These are phyloP conservation scores for Drosophila percnosoma DNA, from an alignment of 2,888 invertebrate genomes.

Conservation along the genomic window DNA sequence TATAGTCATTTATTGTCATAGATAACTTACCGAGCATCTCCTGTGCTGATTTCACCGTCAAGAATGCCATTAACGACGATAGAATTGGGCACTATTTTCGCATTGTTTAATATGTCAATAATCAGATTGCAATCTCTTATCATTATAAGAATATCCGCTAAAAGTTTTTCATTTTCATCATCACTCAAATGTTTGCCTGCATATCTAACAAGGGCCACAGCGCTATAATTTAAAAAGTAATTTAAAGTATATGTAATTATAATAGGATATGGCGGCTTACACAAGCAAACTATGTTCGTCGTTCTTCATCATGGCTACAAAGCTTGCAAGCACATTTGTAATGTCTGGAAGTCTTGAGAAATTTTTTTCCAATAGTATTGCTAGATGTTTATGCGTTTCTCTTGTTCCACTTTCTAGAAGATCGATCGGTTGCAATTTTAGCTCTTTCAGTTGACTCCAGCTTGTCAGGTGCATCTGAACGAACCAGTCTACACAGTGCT, in stretches of 20 bases:
- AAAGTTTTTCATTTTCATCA: slow-evolving; percentile 33
- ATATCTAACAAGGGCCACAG: slow-evolving; percentile 37
- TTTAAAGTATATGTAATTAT: neutral
- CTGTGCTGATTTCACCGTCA: slow-evolving; percentile 65
- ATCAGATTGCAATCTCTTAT: neutral
- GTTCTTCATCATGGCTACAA: slow-evolving; percentile 27
- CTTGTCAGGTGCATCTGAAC: slow-evolving; percentile 19
- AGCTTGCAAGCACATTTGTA: slow-evolving; percentile 35
- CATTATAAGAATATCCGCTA: slow-evolving; percentile 9
- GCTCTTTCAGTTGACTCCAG: slow-evolving; percentile 49
- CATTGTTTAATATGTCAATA: neutral
- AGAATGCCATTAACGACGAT: slow-evolving; percentile 61
- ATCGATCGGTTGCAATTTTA: slow-evolving; percentile 43
- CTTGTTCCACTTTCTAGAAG: slow-evolving; percentile 62
- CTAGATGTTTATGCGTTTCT: slow-evolving; percentile 39
- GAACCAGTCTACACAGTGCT: slow-evolving; percentile 61
- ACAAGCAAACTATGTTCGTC: neutral
- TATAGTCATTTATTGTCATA: neutral
- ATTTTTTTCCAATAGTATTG: slow-evolving; percentile 9
- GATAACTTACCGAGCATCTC: slow-evolving; percentile 73
- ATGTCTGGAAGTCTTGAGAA: slow-evolving; percentile 32
- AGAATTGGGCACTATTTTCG: slow-evolving; percentile 2
- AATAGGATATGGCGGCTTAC: neutral
- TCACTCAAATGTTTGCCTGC: slow-evolving; percentile 24
- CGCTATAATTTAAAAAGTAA: slow-evolving; percentile 9